These are phyloP conservation scores for Ischnus inquisitorius DNA, from an alignment of 2,888 invertebrate species.

Conservation along the genomic window DNA sequence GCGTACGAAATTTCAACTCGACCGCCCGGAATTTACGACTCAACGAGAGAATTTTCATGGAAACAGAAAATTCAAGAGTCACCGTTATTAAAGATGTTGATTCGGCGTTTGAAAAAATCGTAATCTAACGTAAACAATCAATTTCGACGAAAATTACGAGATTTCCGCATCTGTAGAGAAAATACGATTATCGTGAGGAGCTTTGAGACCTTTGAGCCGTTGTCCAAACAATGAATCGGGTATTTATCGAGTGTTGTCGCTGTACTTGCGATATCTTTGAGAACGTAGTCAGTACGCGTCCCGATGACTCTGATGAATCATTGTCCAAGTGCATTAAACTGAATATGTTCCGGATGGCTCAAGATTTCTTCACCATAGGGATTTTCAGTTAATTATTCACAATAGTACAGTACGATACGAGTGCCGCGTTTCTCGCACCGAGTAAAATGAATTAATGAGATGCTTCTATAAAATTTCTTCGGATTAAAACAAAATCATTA, in stretches of 20 bases:
- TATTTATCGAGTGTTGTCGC: not conserved
- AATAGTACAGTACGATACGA: too few relatives aligned
- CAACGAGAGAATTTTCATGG: too few relatives aligned
- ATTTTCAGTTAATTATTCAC: not conserved
- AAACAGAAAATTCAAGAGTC: too few relatives aligned
- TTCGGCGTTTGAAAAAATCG: not conserved
- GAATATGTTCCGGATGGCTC: not conserved
- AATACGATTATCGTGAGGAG: not conserved
- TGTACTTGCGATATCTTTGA: not conserved
- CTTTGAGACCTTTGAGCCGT: conserved; percentile 28
- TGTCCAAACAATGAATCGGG: conserved; percentile 15
- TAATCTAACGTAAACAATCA: not conserved
- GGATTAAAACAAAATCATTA: not conserved
- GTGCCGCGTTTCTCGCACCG: too few relatives aligned
- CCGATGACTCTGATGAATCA: not conserved
- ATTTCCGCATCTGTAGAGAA: not conserved
- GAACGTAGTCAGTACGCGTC: not conserved
- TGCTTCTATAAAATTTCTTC: too few relatives aligned
- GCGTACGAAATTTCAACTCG: too few relatives aligned
- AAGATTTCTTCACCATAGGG: not conserved
- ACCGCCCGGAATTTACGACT: too few relatives aligned
- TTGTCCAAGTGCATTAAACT: conserved; percentile 1
- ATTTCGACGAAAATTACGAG: not conserved
- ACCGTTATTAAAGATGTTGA: too few relatives aligned
- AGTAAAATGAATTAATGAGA: not conserved